Base-by-base conservation (phyloP, 2,797 vertebrate species). In the Champsocephalus gunnari region DNA sequence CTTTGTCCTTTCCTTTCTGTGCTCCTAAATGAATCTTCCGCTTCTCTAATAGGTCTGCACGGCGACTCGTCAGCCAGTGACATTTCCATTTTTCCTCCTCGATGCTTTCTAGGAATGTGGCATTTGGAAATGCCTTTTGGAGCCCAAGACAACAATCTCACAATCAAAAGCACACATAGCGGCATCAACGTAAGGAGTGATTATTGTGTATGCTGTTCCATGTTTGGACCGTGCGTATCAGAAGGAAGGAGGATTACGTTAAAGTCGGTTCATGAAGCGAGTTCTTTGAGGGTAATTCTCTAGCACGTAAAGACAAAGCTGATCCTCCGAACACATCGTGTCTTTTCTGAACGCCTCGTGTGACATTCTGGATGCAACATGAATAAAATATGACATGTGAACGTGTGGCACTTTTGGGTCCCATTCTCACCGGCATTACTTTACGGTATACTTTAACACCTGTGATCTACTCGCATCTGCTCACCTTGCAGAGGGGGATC, bases 1-100 rank as follows among this genome's bases (percentile, higher is more conserved):
- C 73, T 87, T 83, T 91, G 87, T 88, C 80, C 90, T 92, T 92
- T 91, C 84, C 66, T 85, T 92, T 86, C 85, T 75, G 79, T 85
- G 75, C 81, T 80, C 43, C 79, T 90, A 91, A 93, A 94, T 89
- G 82, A 91, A 88, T 90, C 85, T 89, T 89, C 86, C 71, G 80
- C 89, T 92, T 89, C 81, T 91, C 79, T 94, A 91, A 93, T 91
- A 89, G 90, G 79, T 75, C 85, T 86, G 89, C 89, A 88, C 89
- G 91, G 93, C 90, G 91, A 92, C 91, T 88, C 93, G 88, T 92
- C 91, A 92, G 91, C 84, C 91, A 81, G 75, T 94, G 93, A 94
- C 93, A 95, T 95, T 95, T 95, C 83, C 84, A 91, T 91, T 88
- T 92, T 87, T 93, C 85, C 88, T 92, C 86, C 81, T 92, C 91